A percentile compares a stretch with the other conserved stretches of the same genome.
phyloP scores from a whole-genome alignment of 2,113 vertebrate genomes.

The Pongo pygmaeus region DNA sequence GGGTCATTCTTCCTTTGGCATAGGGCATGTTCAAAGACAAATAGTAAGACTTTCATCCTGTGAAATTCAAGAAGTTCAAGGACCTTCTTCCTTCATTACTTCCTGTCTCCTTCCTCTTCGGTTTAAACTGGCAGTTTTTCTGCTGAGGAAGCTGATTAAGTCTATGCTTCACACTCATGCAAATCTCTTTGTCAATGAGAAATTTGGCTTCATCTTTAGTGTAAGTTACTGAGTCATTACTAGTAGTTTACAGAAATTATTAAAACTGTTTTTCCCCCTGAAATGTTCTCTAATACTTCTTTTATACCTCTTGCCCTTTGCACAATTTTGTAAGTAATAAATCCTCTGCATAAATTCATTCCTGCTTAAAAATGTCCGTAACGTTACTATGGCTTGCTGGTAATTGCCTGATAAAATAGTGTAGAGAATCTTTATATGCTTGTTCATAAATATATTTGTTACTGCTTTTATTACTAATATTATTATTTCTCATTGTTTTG shows the following conservation, averaged over 20 bases:
- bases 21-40: background rate
- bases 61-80: background rate
- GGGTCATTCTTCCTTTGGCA: background rate
- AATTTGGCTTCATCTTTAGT: background rate
- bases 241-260: background rate
- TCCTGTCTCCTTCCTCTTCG: background rate
- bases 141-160: background rate
- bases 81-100: background rate
- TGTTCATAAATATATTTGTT: background rate
- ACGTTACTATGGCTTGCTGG: background rate
- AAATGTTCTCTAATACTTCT: background rate
- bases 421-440: background rate
- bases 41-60: background rate
- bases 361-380: background rate
- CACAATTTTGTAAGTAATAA: background rate
- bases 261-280: background rate
- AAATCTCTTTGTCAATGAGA: background rate
- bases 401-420: background rate
- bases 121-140: background rate
- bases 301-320: background rate
- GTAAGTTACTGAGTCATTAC: background rate
- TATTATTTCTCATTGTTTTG: background rate
- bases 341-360: background rate
- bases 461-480: background rate
- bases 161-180: background rate